These are phyloP conservation scores for Brachypteracias leptosomus DNA, from an alignment of 2,113 vertebrate species.

Conservation along the genomic window DNA sequence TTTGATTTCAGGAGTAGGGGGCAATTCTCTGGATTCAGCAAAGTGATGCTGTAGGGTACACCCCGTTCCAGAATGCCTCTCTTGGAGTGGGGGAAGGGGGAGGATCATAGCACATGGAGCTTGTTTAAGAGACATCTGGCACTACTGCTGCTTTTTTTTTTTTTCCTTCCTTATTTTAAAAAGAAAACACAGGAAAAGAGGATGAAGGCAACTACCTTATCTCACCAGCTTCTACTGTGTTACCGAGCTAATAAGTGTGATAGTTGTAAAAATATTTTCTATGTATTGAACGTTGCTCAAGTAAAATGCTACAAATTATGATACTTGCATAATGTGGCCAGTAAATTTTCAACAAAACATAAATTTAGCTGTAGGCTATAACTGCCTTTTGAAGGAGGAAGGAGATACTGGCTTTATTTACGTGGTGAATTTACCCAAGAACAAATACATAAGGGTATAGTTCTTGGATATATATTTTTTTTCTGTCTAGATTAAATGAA, in stretches of 20 bases:
- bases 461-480: background rate
- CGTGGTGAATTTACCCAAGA: background rate
- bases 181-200: background rate
- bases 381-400: background rate
- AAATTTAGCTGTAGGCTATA: background rate
- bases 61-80: background rate
- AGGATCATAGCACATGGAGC: slow-evolving; percentile 1
- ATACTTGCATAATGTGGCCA: background rate
- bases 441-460: background rate
- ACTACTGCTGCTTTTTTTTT: background rate
- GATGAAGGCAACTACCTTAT: background rate
- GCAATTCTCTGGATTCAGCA: background rate
- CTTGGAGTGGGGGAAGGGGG: background rate
- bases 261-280: background rate
- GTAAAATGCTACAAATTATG: background rate
- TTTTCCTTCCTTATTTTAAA: background rate
- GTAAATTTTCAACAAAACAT: background rate
- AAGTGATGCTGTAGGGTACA: background rate
- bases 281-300: background rate
- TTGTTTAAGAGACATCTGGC: slow-evolving; percentile 39
- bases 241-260: background rate
- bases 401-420: background rate
- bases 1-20: rapidly evolving
- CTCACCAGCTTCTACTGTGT: background rate
- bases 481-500: background rate